Conservation (phyloP, 2,113 vertebrate species). For the Rallus limicola region DNA sequence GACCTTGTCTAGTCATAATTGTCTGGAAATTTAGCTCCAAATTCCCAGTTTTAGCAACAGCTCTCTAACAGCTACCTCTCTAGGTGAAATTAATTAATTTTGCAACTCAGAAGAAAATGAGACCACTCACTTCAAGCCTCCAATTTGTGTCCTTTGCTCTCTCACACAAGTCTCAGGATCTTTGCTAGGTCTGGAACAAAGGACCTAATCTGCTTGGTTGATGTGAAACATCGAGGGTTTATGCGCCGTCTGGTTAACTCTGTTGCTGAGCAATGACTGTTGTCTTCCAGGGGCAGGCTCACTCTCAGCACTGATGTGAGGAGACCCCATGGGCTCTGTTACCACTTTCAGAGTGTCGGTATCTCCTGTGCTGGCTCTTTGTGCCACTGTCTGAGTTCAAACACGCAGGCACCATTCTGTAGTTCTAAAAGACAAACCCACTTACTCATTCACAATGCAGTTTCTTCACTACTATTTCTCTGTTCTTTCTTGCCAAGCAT, state of each 20-base stretch:
- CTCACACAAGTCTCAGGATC: background rate
- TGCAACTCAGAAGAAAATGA: background rate
- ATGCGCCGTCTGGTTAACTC: background rate
- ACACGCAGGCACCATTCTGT: background rate
- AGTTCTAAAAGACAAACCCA: background rate
- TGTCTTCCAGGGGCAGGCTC: background rate
- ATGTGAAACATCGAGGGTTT: background rate
- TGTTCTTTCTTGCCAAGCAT: background rate
- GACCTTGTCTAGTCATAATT: background rate
- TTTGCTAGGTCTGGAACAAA: background rate
- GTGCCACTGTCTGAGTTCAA: background rate
- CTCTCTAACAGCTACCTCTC: background rate
- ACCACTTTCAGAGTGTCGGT: rapidly evolving
- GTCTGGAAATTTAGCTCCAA: background rate
- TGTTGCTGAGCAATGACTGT: background rate
- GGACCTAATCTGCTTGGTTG: background rate
- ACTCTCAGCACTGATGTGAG: background rate
- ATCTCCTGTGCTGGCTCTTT: background rate
- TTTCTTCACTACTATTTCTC: background rate
- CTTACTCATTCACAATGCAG: background rate
- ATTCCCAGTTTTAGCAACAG: background rate
- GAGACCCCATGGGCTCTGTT: background rate
- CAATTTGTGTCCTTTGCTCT: background rate
- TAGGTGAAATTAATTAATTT: background rate
- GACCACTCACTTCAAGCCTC: background rate